Base-by-base conservation (phyloP, 2,888 invertebrate genomes). In the Tribolium freemani region DNA sequence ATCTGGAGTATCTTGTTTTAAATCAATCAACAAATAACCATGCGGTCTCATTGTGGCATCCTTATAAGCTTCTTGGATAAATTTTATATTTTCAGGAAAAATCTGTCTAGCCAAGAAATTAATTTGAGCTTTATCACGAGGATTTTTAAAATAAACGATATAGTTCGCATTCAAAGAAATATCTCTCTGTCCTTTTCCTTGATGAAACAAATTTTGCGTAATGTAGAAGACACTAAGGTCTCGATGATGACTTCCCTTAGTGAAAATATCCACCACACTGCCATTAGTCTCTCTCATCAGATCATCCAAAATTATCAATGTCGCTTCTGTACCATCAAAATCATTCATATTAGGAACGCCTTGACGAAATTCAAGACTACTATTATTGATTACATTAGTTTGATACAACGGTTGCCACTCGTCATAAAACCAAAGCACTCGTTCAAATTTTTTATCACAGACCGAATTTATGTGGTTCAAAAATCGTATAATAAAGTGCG, bases 151-250 rank as follows among this genome's bases (percentile, higher is more conserved):
- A 20, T 60, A 77, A n/a, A 78, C 60, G 5, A 78, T 73, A 45
- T 79, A 79, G 68, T 78, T 75, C 5, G 78, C 72, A 60, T 78
- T 78, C 30, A 77, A 56, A 5, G 76, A 77, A 16, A 74, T 75
- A 51, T 78, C 77, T 16, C 76, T 58, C 38, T 76, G 75, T 0
- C 76, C 73, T 66, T 71, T 77, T 13, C 76, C 77, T 54, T 77
- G 74, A 67, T 75, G 73, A 63, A 78, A 79, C 13, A 79, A 13
- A 67, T 78, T 79, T 72, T 78, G 78, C 3, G 76, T 75, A 45
- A 78, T 54, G 66, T 73, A 60, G 45, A 60, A 60, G 3, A 76
- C 48, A 46, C 26, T 60, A 9, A 45, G 45, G n/a, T n/a, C n/a
- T n/a, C n/a, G n/a, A 20, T 60, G 46, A 45, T 60, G 60, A 74